These are phyloP conservation scores for Oncorhynchus clarkii DNA, from an alignment of 2,113 vertebrate species.

Conservation along the genomic window DNA sequence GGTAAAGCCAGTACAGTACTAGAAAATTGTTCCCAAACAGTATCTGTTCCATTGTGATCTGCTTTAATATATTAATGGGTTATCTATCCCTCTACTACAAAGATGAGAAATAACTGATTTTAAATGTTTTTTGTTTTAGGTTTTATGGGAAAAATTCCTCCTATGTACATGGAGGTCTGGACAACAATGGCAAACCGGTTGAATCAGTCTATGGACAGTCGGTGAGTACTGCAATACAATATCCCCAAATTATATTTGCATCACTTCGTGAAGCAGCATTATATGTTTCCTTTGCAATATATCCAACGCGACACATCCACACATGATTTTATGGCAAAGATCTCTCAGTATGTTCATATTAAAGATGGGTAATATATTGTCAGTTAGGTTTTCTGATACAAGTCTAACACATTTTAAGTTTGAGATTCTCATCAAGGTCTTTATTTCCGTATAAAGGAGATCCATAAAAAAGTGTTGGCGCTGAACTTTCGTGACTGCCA, in stretches of 20 bases:
- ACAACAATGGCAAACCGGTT: conserved; percentile 91
- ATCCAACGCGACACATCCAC: no score
- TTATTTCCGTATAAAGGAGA: conserved; percentile 68
- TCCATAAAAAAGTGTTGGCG: conserved; percentile 96
- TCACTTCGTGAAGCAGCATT: neutral
- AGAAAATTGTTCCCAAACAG: neutral
- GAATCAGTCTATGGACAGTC: conserved; percentile 94
- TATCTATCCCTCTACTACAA: neutral
- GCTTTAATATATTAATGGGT: neutral
- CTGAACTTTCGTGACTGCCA: conserved; percentile 95
- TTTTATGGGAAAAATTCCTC: conserved; percentile 99
- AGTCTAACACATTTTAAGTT: neutral
- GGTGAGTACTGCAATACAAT: conserved; percentile 69
- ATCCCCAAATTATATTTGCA: neutral
- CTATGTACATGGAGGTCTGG: conserved; percentile 94
- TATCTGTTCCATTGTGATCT: neutral
- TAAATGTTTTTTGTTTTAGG: conserved; percentile 59
- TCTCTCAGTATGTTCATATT: no score
- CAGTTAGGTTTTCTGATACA: neutral
- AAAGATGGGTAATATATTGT: no score
- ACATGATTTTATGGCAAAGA: no score
- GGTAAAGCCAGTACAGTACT: conserved; percentile 65
- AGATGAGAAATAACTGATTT: neutral
- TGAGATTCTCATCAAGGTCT: neutral
- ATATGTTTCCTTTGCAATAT: no score